These are phyloP conservation scores for Aselliscus stoliczkanus DNA, from an alignment of 2,797 vertebrate genomes.

Conservation along the genomic window DNA sequence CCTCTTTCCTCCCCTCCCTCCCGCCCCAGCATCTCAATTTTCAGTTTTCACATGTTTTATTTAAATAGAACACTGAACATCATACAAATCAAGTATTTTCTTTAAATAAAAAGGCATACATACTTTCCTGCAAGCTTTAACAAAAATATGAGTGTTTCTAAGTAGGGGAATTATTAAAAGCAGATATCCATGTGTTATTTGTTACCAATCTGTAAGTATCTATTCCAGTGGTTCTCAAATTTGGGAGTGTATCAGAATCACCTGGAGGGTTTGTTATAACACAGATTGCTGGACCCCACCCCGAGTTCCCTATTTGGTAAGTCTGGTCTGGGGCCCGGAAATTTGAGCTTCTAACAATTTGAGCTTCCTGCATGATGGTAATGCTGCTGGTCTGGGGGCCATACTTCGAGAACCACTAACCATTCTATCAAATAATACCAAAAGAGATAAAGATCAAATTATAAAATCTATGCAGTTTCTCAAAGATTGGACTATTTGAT, in stretches of 20 bases:
- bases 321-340: neutral
- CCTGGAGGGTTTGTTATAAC: neutral
- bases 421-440: neutral
- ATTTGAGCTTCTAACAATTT: neutral
- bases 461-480: neutral
- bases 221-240: neutral
- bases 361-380: neutral
- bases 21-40: neutral
- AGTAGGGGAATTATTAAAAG: neutral
- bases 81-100: neutral
- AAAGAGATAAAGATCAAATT: neutral
- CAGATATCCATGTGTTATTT: neutral
- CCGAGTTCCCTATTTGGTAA: neutral
- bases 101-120: neutral
- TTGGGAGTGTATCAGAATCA: neutral
- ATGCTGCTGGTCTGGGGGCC: neutral
- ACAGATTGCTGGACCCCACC: neutral
- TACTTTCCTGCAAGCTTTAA: neutral
- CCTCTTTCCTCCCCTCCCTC: neutral
- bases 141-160: neutral
- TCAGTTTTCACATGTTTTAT: neutral
- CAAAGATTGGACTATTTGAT: slow-evolving; percentile 28
- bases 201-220: neutral
- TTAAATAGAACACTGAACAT: neutral
- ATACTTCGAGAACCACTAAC: neutral